These are phyloP conservation scores for Lepidostoma basale DNA, from an alignment of 1,140 invertebrate species.

Conservation along the genomic window DNA sequence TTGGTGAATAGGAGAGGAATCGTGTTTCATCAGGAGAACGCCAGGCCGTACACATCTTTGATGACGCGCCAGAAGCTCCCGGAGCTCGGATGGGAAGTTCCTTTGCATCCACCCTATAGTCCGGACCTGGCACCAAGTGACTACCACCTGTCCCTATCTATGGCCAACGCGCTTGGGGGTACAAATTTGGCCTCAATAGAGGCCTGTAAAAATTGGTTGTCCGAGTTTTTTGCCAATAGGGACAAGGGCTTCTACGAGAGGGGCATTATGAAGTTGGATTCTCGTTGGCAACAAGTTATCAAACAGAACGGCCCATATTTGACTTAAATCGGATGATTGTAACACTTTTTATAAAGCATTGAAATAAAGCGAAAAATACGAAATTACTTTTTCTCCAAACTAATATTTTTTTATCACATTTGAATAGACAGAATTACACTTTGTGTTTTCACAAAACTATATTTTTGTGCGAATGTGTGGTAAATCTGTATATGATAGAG, in stretches of 20 bases:
- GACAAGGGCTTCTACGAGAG: background rate
- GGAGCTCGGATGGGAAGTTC: conserved; percentile 1
- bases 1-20: conserved; percentile 15
- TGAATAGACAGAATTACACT: no score
- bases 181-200: background rate
- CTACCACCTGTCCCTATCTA: background rate
- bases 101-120: background rate
- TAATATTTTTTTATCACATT: no score
- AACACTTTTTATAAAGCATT: background rate
- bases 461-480: no score
- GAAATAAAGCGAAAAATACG: background rate
- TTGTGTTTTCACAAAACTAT: no score
- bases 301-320: background rate
- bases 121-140: background rate
- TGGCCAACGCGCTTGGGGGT: background rate
- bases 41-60: background rate
- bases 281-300: background rate
- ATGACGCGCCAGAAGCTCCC: conserved; percentile 9
- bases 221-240: conserved; percentile 7
- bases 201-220: conserved; percentile 5
- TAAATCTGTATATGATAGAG: no score
- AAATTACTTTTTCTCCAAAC: background rate
- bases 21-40: background rate
- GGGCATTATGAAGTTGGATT: background rate
- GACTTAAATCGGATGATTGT: background rate